Conservation (phyloP, 1,140 invertebrate genomes). For the Nebria ingens region DNA sequence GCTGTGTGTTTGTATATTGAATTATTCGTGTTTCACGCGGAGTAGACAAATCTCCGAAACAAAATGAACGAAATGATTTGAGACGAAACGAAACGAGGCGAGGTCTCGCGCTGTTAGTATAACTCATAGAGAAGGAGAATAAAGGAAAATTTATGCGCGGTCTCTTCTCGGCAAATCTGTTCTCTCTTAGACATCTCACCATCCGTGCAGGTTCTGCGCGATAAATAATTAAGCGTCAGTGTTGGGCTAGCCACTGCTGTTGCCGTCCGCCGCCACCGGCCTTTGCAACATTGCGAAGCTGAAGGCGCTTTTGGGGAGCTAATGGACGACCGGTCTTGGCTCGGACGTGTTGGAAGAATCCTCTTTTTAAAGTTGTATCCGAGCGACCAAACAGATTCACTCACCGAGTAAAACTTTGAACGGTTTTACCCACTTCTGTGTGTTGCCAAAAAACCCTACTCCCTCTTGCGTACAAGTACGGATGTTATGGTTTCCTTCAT, state of each 20-base stretch:
- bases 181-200: not conserved
- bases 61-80: too few species aligned
- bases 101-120: too few species aligned
- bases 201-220: not conserved
- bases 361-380: not conserved
- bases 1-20: conserved; percentile 8
- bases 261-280: too few species aligned
- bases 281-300: not conserved
- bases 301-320: not conserved
- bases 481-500: too few species aligned
- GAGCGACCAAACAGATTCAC: not conserved
- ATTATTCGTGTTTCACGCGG: not conserved
- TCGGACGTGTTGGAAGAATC: not conserved
- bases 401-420: not conserved
- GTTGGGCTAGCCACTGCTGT: too few species aligned
- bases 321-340: not conserved
- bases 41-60: too few species aligned
- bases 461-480: too few species aligned
- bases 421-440: not conserved
- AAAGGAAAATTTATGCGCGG: not conserved
- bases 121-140: too few species aligned
- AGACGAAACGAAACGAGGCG: not conserved
- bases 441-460: not conserved
- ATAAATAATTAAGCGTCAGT: not conserved
- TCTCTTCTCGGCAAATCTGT: not conserved